phyloP scores from a whole-genome alignment of 2,113 vertebrate genomes.

The Hemicordylus capensis region DNA sequence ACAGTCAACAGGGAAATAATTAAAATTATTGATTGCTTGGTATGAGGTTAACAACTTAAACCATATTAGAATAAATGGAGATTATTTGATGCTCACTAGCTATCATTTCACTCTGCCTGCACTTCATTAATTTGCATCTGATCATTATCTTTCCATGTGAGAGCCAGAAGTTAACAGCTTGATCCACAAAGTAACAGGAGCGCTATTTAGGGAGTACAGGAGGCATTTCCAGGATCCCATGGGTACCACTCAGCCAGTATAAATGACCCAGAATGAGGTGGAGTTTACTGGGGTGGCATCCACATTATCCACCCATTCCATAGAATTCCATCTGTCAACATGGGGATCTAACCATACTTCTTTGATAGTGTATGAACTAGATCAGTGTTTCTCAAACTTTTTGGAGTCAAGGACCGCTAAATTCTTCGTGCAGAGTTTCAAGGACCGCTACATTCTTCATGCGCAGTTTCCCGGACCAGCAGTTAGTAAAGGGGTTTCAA shows the following conservation, averaged over 20 bases:
- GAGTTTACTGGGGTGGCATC: background rate
- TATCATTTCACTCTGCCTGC: background rate
- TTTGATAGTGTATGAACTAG: background rate
- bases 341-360: background rate
- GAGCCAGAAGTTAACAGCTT: background rate
- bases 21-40: background rate
- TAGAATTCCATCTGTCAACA: background rate
- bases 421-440: no score
- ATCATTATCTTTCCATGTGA: background rate
- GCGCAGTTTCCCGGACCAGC: no score
- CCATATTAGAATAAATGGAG: background rate
- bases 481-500: no score
- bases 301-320: background rate
- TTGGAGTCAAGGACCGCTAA: no score
- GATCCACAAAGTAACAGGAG: background rate
- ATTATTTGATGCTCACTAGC: slow-evolving; percentile 15
- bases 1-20: background rate
- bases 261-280: background rate
- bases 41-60: background rate
- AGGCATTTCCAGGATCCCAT: background rate
- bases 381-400: background rate
- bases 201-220: background rate
- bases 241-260: background rate
- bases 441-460: no score
- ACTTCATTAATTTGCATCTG: slow-evolving; percentile 19